Percentiles rank a stretch among this genome's conserved stretches.
These are phyloP conservation scores for Callipepla squamata DNA, from an alignment of 2,113 vertebrate species.

Conservation along the genomic window DNA sequence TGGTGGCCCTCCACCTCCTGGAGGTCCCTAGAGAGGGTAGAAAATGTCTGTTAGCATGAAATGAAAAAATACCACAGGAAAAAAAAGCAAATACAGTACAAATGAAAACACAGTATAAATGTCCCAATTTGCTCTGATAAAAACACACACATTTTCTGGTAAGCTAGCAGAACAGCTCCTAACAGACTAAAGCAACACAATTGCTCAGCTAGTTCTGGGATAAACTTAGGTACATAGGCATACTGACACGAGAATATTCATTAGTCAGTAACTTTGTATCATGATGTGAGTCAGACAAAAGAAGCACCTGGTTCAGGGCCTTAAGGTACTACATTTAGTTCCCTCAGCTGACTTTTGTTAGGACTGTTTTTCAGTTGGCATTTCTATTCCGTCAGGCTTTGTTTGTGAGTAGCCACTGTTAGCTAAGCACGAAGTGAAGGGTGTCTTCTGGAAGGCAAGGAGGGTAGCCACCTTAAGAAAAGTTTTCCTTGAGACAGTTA, in stretches of 20 bases:
- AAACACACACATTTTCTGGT: slow-evolving; percentile 13
- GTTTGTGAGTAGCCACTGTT: background rate
- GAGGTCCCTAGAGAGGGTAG: slow-evolving; percentile 86
- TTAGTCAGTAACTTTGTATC: background rate
- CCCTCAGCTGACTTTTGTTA: background rate
- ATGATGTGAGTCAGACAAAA: background rate
- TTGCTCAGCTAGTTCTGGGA: background rate
- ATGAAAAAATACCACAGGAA: background rate
- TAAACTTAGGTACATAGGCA: background rate
- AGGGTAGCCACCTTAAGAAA: background rate
- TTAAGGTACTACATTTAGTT: background rate
- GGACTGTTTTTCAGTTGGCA: background rate
- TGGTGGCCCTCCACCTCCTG: slow-evolving; percentile 94
- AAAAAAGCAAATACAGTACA: background rate
- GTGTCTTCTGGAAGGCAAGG: background rate
- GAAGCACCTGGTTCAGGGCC: background rate
- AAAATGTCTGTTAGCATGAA: slow-evolving; percentile 27
- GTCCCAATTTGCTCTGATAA: background rate
- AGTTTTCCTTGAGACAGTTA: background rate
- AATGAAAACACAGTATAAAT: background rate
- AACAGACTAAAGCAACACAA: background rate
- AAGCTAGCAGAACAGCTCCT: background rate
- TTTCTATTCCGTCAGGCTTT: background rate
- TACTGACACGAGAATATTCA: background rate
- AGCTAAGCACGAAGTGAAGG: background rate